A percentile compares a stretch with the other conserved stretches of the same genome.
Evolutionary conservation across 2,113 vertebrate genomes (phyloP).

Genomic region (Catagonus wagneri): DNA sequence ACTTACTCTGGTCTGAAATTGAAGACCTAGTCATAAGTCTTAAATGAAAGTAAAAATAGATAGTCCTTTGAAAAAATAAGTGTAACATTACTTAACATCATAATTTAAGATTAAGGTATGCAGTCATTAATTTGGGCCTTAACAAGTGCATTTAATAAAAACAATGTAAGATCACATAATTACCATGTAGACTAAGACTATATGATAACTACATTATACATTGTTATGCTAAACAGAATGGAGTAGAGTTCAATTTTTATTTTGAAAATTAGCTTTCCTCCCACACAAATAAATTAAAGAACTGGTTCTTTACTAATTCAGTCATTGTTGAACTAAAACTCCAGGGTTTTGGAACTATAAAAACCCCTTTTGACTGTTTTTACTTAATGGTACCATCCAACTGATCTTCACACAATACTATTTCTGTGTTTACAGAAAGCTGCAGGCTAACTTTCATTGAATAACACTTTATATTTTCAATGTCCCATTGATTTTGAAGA

Average conservation of each 20-base stretch:
- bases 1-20: slow-evolving; percentile 7
- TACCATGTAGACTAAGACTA: slow-evolving; percentile 50
- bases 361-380: not conserved
- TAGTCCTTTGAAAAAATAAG: slow-evolving; percentile 27
- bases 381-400: not conserved
- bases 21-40: not conserved
- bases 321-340: not conserved
- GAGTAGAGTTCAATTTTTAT: slow-evolving; percentile 27
- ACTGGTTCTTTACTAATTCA: not conserved
- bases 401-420: not conserved
- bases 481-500: not conserved
- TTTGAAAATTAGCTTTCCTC: slow-evolving; percentile 51
- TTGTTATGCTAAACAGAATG: not conserved
- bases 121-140: slow-evolving; percentile 60
- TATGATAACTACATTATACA: slow-evolving; percentile 45
- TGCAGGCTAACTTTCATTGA: not conserved
- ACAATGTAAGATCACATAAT: slow-evolving; percentile 60
- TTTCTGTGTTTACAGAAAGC: not conserved
- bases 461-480: not conserved
- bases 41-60: slow-evolving; percentile 13
- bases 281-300: slow-evolving; percentile 46
- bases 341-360: not conserved
- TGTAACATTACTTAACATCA: not conserved
- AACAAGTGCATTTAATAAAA: slow-evolving; percentile 37
- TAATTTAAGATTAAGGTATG: slow-evolving; percentile 18